phyloP scores from a whole-genome alignment of 1,140 invertebrate genomes.

The Planococcus citri region DNA sequence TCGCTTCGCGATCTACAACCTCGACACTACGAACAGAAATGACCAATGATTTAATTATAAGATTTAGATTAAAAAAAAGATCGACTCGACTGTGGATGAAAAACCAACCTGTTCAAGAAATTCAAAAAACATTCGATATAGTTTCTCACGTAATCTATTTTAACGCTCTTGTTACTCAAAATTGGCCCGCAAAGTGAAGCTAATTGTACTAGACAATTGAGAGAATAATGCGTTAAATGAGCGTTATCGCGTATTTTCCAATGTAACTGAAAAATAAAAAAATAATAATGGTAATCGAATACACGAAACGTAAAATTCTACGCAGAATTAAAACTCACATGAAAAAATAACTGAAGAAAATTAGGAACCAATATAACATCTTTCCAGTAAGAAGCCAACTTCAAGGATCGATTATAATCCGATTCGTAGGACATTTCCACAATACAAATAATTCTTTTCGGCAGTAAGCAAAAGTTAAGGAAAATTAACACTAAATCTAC shows the following conservation, averaged over 20 bases:
- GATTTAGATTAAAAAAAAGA: not conserved
- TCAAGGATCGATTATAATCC: conserved; percentile 48
- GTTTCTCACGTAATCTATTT: conserved; percentile 53
- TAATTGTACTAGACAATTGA: conserved; percentile 69
- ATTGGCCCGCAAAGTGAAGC: conserved; percentile 60
- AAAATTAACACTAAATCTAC: conserved; percentile 26
- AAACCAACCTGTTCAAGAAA: conserved; percentile 40
- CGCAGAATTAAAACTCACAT: conserved; percentile 36
- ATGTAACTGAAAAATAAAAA: conserved; percentile 45
- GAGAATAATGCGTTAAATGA: conserved; percentile 56
- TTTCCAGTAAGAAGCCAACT: conserved; percentile 50
- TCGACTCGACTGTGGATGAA: not conserved
- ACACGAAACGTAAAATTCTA: not conserved
- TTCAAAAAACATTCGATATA: conserved; percentile 58
- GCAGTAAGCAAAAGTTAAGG: conserved; percentile 43
- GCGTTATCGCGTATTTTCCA: conserved; percentile 63
- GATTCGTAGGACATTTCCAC: conserved; percentile 57
- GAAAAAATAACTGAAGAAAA: conserved; percentile 64
- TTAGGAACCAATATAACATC: conserved; percentile 60
- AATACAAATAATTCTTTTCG: conserved; percentile 52
- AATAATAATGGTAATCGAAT: not conserved
- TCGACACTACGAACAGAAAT: conserved; percentile 41
- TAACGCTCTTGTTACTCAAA: conserved; percentile 43
- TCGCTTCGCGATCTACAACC: conserved; percentile 46
- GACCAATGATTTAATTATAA: conserved; percentile 10